Base-by-base conservation (phyloP, 92 coral and sea anemone species). In the Zoanthus sansibaricus region DNA sequence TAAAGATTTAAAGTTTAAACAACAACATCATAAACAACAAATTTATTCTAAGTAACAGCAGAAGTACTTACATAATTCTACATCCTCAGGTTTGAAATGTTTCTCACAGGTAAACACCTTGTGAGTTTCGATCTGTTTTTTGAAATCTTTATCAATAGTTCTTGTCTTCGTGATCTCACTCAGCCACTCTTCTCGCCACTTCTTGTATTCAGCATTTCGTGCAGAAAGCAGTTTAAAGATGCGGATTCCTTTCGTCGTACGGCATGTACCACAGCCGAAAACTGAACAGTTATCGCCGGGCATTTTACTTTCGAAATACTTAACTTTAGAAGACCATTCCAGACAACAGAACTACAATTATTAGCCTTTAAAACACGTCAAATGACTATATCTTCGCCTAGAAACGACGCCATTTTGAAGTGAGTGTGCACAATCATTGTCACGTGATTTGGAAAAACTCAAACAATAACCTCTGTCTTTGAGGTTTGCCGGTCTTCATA, bases 141-240 rank as follows among this genome's bases (percentile, higher is more conserved):
- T 45, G 64, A 91, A 91, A 56, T 87, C 88, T 42, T 68, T 45
- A 76, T 91, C 82, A 59, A 83, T 75, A 5, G 30, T 74, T 16
- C 93, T 62, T 32, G 82, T 68, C 71, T 86, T 82, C 3, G 91
- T 91, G 49, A 90, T 64, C 70, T 54, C 76, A 44, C 55, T 87
- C 42, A 87, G 49, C 91, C 86, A 87, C 61, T 91, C 86, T 62
- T 87, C 86, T 17, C 91, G 74, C 75, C 84, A 82, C 73, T 91
- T 86, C 84, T 75, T 82, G 55, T 87, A 87, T 18, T 79, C 86
- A 18, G 46, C 91, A 45, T 91, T 88, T 76, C 85, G 62, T 47
- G 90, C 45, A 74, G 74, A 51, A 3, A 89, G 92, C 49, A 89
- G 54, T 46, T 73, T 70, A 70, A 70, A 89, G 48, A 89, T 77